Evolutionary conservation across 2,888 invertebrate genomes (phyloP).

Genomic region (Drosophila merina): DNA sequence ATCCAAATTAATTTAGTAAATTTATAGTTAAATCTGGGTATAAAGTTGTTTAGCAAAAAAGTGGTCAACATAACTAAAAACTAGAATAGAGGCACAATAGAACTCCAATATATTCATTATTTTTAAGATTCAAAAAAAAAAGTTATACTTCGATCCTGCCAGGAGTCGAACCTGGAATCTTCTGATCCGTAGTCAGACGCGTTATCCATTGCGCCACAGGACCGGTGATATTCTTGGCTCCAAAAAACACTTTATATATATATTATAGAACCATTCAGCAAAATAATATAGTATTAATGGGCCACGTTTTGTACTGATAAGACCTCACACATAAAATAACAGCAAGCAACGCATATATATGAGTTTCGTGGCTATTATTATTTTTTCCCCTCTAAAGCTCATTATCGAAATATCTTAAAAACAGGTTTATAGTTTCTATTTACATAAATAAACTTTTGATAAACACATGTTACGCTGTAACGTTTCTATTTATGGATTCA

Average conservation of each 20-base stretch:
- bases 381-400: neutral
- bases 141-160: constrained; percentile 77
- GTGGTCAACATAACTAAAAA: neutral
- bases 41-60: too few species aligned
- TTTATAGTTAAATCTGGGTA: neutral
- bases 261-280: neutral
- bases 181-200: constrained; percentile 84
- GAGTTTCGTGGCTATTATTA: neutral
- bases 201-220: constrained; percentile 84
- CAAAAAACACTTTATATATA: neutral
- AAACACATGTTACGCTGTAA: neutral
- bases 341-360: too few species aligned
- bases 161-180: constrained; percentile 84
- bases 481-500: constrained; percentile 1
- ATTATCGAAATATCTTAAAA: neutral
- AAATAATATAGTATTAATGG: neutral
- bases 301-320: neutral
- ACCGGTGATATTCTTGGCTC: constrained; percentile 49
- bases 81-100: too few species aligned
- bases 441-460: constrained; percentile 2
- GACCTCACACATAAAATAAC: neutral
- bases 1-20: neutral
- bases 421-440: neutral
- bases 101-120: too few species aligned
- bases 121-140: neutral